These are phyloP conservation scores for Trachops cirrhosus DNA, from an alignment of 2,797 vertebrate genomes.

Conservation along the genomic window DNA sequence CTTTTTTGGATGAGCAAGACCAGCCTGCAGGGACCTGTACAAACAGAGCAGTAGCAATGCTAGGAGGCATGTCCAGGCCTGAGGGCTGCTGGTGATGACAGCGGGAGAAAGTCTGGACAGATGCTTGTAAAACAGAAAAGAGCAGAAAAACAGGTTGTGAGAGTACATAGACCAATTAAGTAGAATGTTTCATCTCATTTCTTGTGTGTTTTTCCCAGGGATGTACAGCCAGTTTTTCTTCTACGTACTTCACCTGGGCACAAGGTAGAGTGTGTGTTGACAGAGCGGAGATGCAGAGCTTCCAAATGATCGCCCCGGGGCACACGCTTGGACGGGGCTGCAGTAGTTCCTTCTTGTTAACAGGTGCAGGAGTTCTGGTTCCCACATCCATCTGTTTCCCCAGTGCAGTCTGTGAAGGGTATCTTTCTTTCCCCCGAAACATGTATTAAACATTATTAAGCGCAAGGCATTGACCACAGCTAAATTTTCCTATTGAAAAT, in stretches of 20 bases:
- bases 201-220: slow-evolving; percentile 18
- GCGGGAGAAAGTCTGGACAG: slow-evolving; percentile 1
- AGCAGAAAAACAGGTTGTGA: slow-evolving; percentile 54
- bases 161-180: not conserved
- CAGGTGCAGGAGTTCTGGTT: rapidly evolving
- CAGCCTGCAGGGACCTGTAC: not conserved
- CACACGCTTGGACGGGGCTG: not conserved
- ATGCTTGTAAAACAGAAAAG: slow-evolving; percentile 8
- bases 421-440: rapidly evolving
- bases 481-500: not conserved
- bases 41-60: not conserved
- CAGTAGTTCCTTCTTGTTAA: not conserved
- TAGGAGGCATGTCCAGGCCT: not conserved
- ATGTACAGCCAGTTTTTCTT: not conserved
- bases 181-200: not conserved
- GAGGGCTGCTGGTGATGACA: not conserved
- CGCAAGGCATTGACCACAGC: not conserved
- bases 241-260: not conserved
- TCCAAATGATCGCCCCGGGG: not conserved
- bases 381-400: not conserved
- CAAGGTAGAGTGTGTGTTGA: not conserved
- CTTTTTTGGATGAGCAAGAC: not conserved
- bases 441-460: not conserved
- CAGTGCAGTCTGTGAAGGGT: not conserved
- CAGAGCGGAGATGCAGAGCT: rapidly evolving